Percentiles rank a stretch among this genome's conserved stretches.
Conservation (phyloP, 2,797 vertebrate genomes). For the Synaphobranchus kaupii region DNA sequence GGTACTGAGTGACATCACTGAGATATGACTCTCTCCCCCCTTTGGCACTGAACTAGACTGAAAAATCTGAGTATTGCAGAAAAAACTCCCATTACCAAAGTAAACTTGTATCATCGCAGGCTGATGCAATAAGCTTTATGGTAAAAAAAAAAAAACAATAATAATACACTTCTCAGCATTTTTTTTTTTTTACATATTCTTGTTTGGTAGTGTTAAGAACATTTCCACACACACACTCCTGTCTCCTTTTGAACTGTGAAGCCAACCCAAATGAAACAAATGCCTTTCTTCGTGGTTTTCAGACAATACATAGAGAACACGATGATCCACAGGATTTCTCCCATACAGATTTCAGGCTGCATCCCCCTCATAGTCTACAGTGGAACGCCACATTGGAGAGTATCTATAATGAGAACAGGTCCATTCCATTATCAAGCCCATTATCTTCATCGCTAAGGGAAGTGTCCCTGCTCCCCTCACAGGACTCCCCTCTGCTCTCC, state of each 20-base stretch:
- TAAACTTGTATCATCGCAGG: background rate
- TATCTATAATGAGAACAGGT: constrained; percentile 35
- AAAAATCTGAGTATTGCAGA: background rate
- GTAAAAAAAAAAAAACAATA: background rate
- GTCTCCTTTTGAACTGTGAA: background rate
- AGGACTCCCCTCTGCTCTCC: constrained; percentile 7
- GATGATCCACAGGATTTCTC: background rate
- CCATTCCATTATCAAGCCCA: constrained; percentile 22
- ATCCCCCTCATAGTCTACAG: background rate
- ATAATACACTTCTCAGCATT: too few species aligned
- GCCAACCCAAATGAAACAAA: background rate
- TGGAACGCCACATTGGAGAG: background rate
- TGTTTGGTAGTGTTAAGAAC: background rate
- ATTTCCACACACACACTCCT: background rate
- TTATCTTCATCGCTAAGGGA: constrained; percentile 29
- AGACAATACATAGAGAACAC: background rate
- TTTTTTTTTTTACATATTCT: background rate
- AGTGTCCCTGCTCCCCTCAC: constrained; percentile 7
- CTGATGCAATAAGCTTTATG: background rate
- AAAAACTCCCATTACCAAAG: background rate
- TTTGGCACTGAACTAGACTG: background rate
- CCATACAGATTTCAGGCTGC: background rate
- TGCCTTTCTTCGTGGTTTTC: background rate
- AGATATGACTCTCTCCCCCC: background rate
- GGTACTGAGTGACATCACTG: background rate